Base-by-base conservation (phyloP, 2,113 vertebrate species). In the Verasper variegatus region DNA sequence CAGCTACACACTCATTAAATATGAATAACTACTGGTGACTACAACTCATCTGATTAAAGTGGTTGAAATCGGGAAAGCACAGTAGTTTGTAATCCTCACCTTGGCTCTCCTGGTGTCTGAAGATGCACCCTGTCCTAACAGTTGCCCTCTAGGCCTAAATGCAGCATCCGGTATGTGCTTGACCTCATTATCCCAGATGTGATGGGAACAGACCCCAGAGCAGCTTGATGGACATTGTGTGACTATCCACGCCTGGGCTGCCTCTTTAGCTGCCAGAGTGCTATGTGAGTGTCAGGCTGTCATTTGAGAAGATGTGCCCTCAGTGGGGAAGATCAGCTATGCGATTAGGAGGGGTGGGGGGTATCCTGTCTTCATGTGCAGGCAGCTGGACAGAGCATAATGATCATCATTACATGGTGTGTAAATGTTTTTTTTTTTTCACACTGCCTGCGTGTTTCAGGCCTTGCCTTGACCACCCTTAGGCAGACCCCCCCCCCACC, bases 161-260 rank as follows among this genome's bases (percentile, higher is more conserved):
- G 40, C 17, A 87, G 77, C 88, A 89, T 88, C 77, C 71, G 82
- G 73, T 78, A 23, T 24, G 76, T 86, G 86, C 75, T 89, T 20
- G 40, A 70, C 76, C 71, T 86, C 23, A 27, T 91, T 84, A 87
- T 66, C 35, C n/a, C 24, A 20, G 72, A 84, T 61, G 59, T n/a
- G 18, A 78, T 59, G 14, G 66, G 35, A 84, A 51, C 54, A 63
- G 88, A 86, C 73, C 78, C 51, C 52, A 17, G 55, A 74, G 74
- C 76, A 72, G 82, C 78, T 72, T 75, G 86, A 76, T 56, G 45
- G 79, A 67, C 31, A 37, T 80, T 64, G 62, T 23, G 17, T 63
- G 74, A 68, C 31, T 49, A 21, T 69, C 71, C 76, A 45, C 7
- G 42, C 75, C 75, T 77, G 1, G 3, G 63, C 15, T 14, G 3